Conservation (phyloP, 2,888 invertebrate genomes). For the Diadromus collaris region DNA sequence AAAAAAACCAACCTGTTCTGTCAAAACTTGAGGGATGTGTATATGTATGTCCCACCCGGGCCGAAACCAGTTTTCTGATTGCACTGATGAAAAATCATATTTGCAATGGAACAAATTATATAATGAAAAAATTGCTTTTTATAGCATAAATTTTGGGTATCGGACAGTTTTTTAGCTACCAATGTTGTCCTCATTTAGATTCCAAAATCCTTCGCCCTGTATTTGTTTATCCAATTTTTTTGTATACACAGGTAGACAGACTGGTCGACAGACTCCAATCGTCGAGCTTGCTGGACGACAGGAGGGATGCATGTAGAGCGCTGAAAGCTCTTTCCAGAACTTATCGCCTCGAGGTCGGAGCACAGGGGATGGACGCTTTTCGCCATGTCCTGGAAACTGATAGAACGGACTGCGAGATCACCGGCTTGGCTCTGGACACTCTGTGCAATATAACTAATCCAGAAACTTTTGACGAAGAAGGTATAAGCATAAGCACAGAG, state of each 20-base stretch:
- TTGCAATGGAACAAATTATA: background rate
- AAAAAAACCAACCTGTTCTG: constrained; percentile 58
- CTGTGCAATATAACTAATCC: constrained; percentile 94
- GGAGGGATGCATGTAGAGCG: constrained; percentile 97
- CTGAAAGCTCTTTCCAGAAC: constrained; percentile 95
- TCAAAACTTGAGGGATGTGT: constrained; percentile 47
- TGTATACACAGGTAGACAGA: constrained; percentile 88
- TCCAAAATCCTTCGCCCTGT: background rate
- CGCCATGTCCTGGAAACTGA: constrained; percentile 93
- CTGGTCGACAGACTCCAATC: constrained; percentile 96
- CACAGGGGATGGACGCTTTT: constrained; percentile 92
- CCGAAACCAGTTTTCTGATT: constrained; percentile 1
- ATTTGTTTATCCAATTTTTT: background rate
- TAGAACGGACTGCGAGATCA: constrained; percentile 94
- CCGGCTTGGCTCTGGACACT: constrained; percentile 95
- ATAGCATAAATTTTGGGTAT: background rate
- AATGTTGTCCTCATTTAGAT: background rate
- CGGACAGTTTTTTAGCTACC: too few species aligned
- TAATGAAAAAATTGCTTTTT: background rate
- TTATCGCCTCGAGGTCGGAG: constrained; percentile 97
- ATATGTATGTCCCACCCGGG: constrained; percentile 16
- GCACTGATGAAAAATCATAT: background rate
- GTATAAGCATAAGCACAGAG: constrained; percentile 67
- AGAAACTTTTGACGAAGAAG: constrained; percentile 91
- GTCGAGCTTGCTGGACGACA: constrained; percentile 96